Evolutionary conservation across 2,888 invertebrate genomes (phyloP), one percentile per base, ranked within the genome.

Genomic region (Suillia variegata): DNA sequence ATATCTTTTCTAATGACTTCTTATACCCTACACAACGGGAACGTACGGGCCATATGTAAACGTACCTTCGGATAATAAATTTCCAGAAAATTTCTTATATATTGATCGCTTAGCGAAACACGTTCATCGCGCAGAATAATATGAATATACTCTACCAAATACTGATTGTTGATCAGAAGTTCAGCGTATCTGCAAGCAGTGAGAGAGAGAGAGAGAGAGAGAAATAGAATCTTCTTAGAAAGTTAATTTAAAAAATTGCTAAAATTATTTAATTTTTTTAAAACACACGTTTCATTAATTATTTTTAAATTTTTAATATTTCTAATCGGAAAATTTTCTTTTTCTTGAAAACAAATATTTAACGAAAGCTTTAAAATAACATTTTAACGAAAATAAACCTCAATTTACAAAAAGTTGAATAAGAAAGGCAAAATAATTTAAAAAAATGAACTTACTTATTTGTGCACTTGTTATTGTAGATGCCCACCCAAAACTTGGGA

Each of bases 401-500:
- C 17, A 50, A 18, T 52, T 31, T 18, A 26, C 50, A 15, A n/a
- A 26, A 50, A 50, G 10, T 15, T 31, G 6, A 31, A 8, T 31
- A 31, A 31, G 12, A 8, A 31, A 31, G 12, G 6, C 6, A 8
- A 31, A 31, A 8, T 10, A 26, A 1, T 2, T 21, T 1, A 12
- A 31, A 12, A 31, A 31, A 31, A 31, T 17, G 18, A 13, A 72
- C 77, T 72, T 60, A 82, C 82, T 81, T 81, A 68, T 82, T 77
- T 50, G 82, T 82, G 65, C 75, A 77, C 61, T 80, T 80, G 45
- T 80, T 82, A 65, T 89, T 87, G 72, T 91, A 89, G 54, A 96
- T 92, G 78, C 96, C 96, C 62, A 92, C 85, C 96, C 96, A 96
- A 73, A 96, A 87, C 74, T 94, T 91, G 15, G 96, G 94, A 82